Base-by-base conservation (phyloP, 2,113 vertebrate species). In the Pygoscelis antarcticus region DNA sequence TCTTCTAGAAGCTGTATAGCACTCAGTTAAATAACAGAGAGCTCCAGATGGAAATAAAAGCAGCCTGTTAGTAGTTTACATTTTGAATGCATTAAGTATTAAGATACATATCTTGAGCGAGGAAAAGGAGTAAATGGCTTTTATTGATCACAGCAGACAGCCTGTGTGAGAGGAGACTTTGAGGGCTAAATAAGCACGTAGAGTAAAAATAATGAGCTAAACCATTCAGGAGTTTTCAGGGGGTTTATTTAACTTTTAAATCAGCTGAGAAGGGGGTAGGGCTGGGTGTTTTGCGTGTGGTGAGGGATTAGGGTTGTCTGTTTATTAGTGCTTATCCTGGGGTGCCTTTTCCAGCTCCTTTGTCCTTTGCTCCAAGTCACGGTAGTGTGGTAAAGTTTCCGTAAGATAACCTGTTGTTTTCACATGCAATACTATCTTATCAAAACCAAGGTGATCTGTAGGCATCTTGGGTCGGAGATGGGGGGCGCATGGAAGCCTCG, bases 71-170 rank as follows among this genome's bases (percentile, higher is more conserved):
- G 61, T n/a, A 46, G 72, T 68, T 83, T 68, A 51, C 29, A 25
- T 79, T 84, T 87, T 40, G 84, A 65, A 52, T 90, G 62, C 87
- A 76, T 82, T 89, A 64, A 58, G 38, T 51, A 64, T 87, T 38
- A 84, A 85, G 66, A 72, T 40, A 11, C 3, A 3, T 72, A 44
- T 72, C 86, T 32, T 76, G 90, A 85, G 66, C 82, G 90, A 94
- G 87, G 68, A 58, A 60, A 44, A 64, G 47, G 55, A 82, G 16
- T 96, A 93, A 93, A 72, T 81, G 87, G 89, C 76, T 95, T 84
- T 74, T 94, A 80, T 44, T 79, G 87, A 80, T 7, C 29, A 6
- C 70, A 96, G 78, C 87, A 90, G 90, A 61, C 74, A 91, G 71
- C 66, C 70, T 85, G 52, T 76, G 83, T 90, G 75, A 84, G 90